These are phyloP conservation scores for Cygnus olor DNA, from an alignment of 2,797 vertebrate genomes.

Conservation along the genomic window DNA sequence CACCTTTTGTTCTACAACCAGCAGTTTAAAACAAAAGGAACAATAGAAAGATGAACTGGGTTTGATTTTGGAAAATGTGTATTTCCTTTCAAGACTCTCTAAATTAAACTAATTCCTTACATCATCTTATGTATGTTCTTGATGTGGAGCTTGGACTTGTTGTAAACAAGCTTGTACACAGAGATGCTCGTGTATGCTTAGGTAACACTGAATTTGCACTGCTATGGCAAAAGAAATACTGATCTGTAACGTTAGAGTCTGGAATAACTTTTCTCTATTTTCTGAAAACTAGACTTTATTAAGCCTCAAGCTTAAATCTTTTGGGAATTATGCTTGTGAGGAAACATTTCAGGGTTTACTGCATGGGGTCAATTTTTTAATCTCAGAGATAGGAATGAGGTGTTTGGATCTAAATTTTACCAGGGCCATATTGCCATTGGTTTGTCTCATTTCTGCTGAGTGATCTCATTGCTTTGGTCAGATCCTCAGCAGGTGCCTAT, in stretches of 20 bases:
- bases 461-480: neutral
- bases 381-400: neutral
- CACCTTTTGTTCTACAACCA: neutral
- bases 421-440: neutral
- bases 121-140: neutral
- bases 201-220: neutral
- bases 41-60: neutral
- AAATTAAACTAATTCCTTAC: neutral
- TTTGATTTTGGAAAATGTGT: neutral
- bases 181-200: neutral
- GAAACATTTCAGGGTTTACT: neutral
- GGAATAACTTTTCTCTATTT: neutral
- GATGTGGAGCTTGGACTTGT: neutral
- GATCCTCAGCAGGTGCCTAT: neutral
- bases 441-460: neutral
- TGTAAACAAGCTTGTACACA: neutral
- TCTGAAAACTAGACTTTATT: neutral
- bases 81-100: neutral
- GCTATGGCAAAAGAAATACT: neutral
- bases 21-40: neutral
- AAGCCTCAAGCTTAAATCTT: neutral
- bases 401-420: neutral
- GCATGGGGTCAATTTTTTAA: neutral
- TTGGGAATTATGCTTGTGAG: neutral
- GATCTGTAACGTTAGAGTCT: neutral